Evolutionary conservation across 2,113 vertebrate genomes (phyloP).

Genomic region (Pholis gunnellus): DNA sequence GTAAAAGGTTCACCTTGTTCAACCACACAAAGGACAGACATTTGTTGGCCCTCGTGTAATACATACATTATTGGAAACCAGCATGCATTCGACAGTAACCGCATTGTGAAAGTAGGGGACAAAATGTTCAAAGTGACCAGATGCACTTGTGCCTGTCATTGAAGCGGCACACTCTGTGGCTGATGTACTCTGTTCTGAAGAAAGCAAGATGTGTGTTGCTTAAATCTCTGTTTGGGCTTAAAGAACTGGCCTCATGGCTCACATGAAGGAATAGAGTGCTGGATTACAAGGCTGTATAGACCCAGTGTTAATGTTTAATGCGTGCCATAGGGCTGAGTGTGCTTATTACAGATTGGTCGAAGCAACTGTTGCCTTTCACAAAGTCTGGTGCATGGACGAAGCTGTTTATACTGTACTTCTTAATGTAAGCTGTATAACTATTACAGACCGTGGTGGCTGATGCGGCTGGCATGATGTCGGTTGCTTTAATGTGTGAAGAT

Average conservation of each 20-base stretch:
- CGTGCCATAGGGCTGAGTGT: conserved; percentile 63
- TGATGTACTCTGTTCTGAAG: conserved; percentile 4
- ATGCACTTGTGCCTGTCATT: conserved; percentile 11
- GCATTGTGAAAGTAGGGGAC: neutral
- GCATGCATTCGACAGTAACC: neutral
- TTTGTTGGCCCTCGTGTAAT: neutral
- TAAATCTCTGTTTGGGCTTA: conserved; percentile 26
- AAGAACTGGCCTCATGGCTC: conserved; percentile 53
- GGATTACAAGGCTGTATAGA: conserved; percentile 68
- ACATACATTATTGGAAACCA: neutral
- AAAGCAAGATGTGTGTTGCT: conserved; percentile 27
- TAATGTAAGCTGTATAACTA: conserved; percentile 63
- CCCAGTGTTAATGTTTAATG: conserved; percentile 79
- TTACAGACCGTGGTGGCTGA: conserved; percentile 53
- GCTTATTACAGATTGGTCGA: conserved; percentile 69
- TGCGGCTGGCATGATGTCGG: conserved; percentile 65
- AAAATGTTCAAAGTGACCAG: conserved; percentile 25
- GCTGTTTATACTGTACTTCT: conserved; percentile 62
- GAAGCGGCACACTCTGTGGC: conserved; percentile 21
- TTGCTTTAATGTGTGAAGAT: conserved; percentile 64
- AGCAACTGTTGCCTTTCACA: conserved; percentile 74
- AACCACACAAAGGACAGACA: neutral
- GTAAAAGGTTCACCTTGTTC: neutral
- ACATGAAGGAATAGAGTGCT: conserved; percentile 53
- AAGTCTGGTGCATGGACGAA: conserved; percentile 29